Evolutionary conservation across 2,113 vertebrate species (phyloP).

Genomic region (Anoplopoma fimbria): DNA sequence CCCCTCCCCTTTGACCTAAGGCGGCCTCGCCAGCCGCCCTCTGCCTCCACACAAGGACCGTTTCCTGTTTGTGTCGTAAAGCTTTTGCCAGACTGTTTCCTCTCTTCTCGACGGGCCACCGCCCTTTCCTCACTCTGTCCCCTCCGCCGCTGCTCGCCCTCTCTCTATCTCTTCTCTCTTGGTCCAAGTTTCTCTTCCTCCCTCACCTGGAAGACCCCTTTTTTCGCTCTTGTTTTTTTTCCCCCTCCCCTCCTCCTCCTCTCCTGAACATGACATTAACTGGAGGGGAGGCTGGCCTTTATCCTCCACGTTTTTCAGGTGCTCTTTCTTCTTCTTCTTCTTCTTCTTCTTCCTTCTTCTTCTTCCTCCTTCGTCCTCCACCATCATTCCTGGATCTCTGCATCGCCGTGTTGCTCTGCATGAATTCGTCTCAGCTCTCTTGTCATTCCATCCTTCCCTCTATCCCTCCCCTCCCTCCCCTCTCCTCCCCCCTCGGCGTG

Average conservation of each 20-base stretch:
- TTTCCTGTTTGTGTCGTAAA: conserved; percentile 79
- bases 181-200: conserved; percentile 37
- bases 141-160: conserved; percentile 33
- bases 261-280: conserved; percentile 72
- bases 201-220: conserved; percentile 1
- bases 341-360: too few species aligned
- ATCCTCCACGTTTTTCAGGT: conserved; percentile 81
- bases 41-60: conserved; percentile 64
- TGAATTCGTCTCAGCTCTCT: conserved; percentile 57
- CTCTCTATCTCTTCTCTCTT: conserved; percentile 25
- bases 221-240: conserved; percentile 1
- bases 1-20: conserved; percentile 27
- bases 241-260: conserved; percentile 65
- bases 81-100: conserved; percentile 72
- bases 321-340: conserved; percentile 59
- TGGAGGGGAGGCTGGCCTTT: conserved; percentile 82
- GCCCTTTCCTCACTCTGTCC: conserved; percentile 44
- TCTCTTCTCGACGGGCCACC: conserved; percentile 52
- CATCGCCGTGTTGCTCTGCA: conserved; percentile 60
- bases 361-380: too few species aligned
- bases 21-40: conserved; percentile 38
- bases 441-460: conserved; percentile 59
- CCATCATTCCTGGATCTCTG: conserved; percentile 64
- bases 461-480: not conserved
- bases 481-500: conserved; percentile 33